Percentiles rank a stretch among this genome's conserved stretches.
These are phyloP conservation scores for Tachina grossa DNA, from an alignment of 2,888 invertebrate genomes.

Conservation along the genomic window DNA sequence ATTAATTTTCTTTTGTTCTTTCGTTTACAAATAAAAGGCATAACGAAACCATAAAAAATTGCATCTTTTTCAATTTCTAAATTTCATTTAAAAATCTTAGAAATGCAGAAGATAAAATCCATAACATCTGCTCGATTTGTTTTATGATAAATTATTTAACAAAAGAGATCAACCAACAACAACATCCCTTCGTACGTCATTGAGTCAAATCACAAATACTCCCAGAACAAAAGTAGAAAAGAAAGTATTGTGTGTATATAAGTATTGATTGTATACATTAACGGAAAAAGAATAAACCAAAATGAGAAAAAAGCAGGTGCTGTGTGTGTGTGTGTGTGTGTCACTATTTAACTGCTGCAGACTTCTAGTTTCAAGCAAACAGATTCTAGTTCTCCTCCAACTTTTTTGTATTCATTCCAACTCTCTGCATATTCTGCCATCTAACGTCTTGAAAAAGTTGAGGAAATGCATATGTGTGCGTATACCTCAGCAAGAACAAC, in stretches of 20 bases:
- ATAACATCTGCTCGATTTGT: constrained; percentile 61
- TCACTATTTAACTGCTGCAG: constrained; percentile 48
- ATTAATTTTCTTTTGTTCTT: constrained; percentile 34
- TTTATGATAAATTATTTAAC: constrained; percentile 60
- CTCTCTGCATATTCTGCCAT: neutral
- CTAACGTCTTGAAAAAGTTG: neutral
- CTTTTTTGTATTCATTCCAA: constrained; percentile 9
- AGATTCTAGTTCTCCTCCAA: constrained; percentile 9
- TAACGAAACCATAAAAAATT: constrained; percentile 58
- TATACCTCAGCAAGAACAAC: no score
- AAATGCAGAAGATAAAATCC: constrained; percentile 47
- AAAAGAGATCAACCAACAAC: constrained; percentile 45
- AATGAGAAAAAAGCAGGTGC: constrained; percentile 63
- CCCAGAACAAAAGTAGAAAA: constrained; percentile 18
- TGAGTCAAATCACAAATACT: constrained; percentile 35
- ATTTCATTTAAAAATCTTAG: constrained; percentile 50
- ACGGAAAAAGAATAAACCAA: constrained; percentile 1
- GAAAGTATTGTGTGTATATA: neutral
- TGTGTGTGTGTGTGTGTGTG: constrained; percentile 61
- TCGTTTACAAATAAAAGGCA: constrained; percentile 18
- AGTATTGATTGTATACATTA: neutral
- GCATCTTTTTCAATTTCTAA: constrained; percentile 41
- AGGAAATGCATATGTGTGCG: neutral
- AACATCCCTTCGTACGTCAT: constrained; percentile 41
- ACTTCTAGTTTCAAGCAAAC: constrained; percentile 3